phyloP scores from a whole-genome alignment of 2,797 vertebrate species.

The Gymnopithys bicolor region DNA sequence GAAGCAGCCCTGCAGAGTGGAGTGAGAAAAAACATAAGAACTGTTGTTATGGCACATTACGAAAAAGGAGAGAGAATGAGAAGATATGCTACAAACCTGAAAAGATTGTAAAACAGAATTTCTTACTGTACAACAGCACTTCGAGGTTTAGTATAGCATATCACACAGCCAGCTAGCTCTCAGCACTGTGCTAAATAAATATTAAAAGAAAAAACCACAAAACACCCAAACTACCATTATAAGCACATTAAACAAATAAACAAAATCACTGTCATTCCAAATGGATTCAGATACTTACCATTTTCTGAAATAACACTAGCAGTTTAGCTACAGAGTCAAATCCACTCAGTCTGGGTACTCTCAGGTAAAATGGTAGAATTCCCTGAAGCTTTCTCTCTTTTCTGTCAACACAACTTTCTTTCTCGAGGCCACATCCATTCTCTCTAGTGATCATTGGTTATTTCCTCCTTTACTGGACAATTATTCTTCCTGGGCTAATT shows the following conservation, averaged over 20 bases:
- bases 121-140: not conserved
- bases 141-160: not conserved
- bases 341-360: not conserved
- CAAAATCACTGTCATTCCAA: not conserved
- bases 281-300: not conserved
- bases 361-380: not conserved
- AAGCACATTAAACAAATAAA: not conserved
- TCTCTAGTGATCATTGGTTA: not conserved
- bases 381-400: not conserved
- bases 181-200: not conserved
- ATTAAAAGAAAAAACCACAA: not conserved
- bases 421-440: not conserved
- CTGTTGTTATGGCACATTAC: not conserved
- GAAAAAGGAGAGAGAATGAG: not conserved
- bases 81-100: not conserved
- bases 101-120: not conserved
- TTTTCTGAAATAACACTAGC: not conserved
- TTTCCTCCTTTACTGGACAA: not conserved
- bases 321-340: not conserved
- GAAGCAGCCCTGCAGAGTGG: not conserved
- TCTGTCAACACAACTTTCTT: not conserved
- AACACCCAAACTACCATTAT: accelerated
- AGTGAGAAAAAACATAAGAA: not conserved
- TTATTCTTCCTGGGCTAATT: not conserved
- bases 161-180: not conserved